These are phyloP conservation scores for Nemurella pictetii DNA, from an alignment of 2,888 invertebrate genomes.

Conservation along the genomic window DNA sequence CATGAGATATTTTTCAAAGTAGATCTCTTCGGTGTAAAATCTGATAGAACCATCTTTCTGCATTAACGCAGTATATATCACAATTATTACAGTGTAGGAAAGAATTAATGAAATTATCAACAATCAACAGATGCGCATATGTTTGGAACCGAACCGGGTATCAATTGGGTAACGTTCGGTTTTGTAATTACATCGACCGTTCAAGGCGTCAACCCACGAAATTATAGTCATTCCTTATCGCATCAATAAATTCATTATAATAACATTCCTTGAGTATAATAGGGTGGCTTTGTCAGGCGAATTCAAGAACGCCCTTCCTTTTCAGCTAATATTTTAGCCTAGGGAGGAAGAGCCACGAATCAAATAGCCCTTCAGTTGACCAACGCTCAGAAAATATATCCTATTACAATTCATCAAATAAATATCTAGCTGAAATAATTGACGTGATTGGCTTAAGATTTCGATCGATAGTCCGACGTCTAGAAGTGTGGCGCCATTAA, in stretches of 20 bases:
- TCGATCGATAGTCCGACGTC: not conserved
- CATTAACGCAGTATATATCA: no score
- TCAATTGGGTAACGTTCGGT: no score
- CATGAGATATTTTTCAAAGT: not conserved
- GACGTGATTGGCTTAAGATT: not conserved
- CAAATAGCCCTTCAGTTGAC: no score
- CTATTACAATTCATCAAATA: not conserved
- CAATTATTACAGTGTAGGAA: no score
- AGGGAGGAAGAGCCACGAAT: no score
- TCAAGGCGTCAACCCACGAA: no score
- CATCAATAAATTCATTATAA: not conserved
- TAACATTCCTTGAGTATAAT: not conserved
- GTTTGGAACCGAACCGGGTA: no score
- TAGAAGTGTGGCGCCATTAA: not conserved
- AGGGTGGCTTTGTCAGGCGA: not conserved
- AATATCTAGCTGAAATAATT: not conserved
- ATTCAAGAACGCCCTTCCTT: not conserved
- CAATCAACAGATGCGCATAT: no score
- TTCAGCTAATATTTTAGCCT: not conserved
- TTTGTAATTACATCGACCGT: no score
- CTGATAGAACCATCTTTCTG: not conserved
- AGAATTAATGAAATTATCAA: no score
- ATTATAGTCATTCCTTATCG: not conserved
- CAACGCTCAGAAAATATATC: no score
- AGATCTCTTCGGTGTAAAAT: not conserved